Evolutionary conservation across 2,113 vertebrate species (phyloP).

Genomic region (Elgaria multicarinata): DNA sequence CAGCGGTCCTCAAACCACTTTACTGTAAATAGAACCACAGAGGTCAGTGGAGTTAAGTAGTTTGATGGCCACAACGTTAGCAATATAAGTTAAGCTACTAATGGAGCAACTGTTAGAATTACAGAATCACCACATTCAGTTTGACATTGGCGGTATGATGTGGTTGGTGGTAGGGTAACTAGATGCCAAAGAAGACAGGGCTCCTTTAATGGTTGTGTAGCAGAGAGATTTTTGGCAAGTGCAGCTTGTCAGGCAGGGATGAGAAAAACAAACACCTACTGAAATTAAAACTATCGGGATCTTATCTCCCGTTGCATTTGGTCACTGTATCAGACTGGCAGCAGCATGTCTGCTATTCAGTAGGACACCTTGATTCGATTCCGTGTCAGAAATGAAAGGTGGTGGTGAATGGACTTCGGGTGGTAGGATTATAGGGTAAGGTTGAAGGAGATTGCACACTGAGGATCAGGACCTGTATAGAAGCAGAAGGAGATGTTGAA

Average conservation of each 20-base stretch:
- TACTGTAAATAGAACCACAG: neutral
- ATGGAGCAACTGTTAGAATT: neutral
- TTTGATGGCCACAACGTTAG: neutral
- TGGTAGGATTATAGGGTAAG: neutral
- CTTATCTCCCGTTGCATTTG: neutral
- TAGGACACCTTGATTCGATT: neutral
- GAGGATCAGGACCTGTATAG: neutral
- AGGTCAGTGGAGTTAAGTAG: neutral
- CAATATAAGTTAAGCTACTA: neutral
- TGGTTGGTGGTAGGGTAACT: conserved; percentile 50
- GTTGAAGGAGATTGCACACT: rapidly evolving
- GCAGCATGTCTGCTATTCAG: neutral
- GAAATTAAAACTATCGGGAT: neutral
- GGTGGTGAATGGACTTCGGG: neutral
- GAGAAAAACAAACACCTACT: neutral
- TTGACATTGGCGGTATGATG: neutral
- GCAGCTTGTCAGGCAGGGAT: neutral
- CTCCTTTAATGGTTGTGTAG: neutral
- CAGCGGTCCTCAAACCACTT: neutral
- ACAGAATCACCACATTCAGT: neutral
- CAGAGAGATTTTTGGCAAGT: neutral
- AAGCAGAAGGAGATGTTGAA: neutral
- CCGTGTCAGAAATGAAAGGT: neutral
- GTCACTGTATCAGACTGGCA: neutral
- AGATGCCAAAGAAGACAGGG: conserved; percentile 25